Base-by-base conservation (phyloP, 1,140 invertebrate species). In the Ips typographus region DNA sequence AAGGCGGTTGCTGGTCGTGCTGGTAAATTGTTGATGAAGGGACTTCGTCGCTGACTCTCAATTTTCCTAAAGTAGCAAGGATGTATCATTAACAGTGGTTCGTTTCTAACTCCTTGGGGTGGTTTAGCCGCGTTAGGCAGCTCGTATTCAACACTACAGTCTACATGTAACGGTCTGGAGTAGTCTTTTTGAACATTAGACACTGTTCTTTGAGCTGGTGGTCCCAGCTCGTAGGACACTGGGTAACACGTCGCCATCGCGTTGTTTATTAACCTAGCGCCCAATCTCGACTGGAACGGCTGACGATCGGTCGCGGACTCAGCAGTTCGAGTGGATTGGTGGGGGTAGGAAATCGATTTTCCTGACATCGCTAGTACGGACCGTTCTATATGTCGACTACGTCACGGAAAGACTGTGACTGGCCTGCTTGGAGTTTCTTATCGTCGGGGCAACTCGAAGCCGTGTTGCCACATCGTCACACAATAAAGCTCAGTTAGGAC, bases 121-220 rank as follows among this genome's bases (percentile, higher is more conserved):
- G 91, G 90, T 79, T 91, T 91, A 41, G 90, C 90, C 79, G 90
- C 88, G 76, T 90, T 90, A 65, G 91, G 91, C 75, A 93, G 83
- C 82, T 92, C 91, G 83, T 92, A 93, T 81, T 93, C 91, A 66
- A 92, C 90, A 83, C 90, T 92, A 82, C 91, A 92, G 80, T 92
- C 91, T 72, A 92, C 91, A 82, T 91, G 89, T 77, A 93, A 83
- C 69, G 91, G 90, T 77, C 89, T 85, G 75, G 87, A 89, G 82
- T 90, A 92, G 80, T 93, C 90, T 81, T 90, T 90, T 76, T 84
- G 82, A 59, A 83, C 80, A 70, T 80, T 77, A 75, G 75, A 74
- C 71, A 75, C 73, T 70, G 72, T 74, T 68, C 76, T 71, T 74
- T 75, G 22, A 40, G 8, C 65, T 49, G 75, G 75, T 53, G 75